Evolutionary conservation across 2,888 invertebrate genomes (phyloP), one percentile per base, ranked within the genome.

Genomic region (Ectobius pallidus): DNA sequence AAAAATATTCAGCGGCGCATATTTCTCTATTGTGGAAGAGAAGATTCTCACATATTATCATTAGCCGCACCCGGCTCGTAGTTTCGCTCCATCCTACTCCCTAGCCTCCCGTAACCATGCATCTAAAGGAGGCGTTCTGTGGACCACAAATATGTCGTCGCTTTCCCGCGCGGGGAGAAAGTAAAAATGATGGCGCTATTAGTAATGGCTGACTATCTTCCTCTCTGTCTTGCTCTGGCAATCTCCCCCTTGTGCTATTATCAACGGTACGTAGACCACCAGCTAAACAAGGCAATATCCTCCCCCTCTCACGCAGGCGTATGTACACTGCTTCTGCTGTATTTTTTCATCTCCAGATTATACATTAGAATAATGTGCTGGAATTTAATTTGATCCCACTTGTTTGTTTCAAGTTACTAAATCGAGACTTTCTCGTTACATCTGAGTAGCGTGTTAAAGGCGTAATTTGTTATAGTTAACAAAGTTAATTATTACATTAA

Each of bases 141-240:
- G 30, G 22, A 30, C 58, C 58, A 58, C 58, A 58, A 58, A 58
- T 58, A 58, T 58, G 58, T 58, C 58, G 32, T n/a, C 58, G 58
- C 30, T 30, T 58, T 42, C 49, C 30, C 58, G 30, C 3, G 58
- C 58, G 22, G 58, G 65, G 25, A 52, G 52, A 34, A 49, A 34
- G 69, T 52, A 69, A 55, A 69, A 69, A 69, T 58, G 69, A 69
- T 69, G 69, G 69, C 42, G 58, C 58, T 65, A 44, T 70, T 68
- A 71, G 70, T 71, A 73, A 73, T 71, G 73, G 70, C 73, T 68
- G 70, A 1, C 32, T 58, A 3, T n/a, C 27, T 27, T 18, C 52
- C 46, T 42, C 39, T 27, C 34, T 20, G 58, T 16, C 69, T 20
- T 61, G 18, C 25, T 32, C 25, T 69, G 52, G 34, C 39, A 52